Base-by-base conservation (phyloP, 2,888 invertebrate genomes). In the Hoplodrina blanda region DNA sequence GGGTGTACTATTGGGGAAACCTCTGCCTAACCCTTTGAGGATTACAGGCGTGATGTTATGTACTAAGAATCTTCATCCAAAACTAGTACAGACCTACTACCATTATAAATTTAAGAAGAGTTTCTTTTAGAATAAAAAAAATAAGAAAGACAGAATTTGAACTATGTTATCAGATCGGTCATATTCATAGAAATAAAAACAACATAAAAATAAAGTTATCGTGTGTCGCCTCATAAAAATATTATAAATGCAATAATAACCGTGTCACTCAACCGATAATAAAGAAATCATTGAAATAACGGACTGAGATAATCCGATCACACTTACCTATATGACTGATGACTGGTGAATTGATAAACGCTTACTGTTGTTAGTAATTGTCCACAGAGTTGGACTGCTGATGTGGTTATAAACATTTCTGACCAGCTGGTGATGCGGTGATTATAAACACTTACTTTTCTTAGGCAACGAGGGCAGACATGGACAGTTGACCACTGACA, bases 401-500 rank as follows among this genome's bases (percentile, higher is more conserved):
- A 46, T 46, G 15, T 41, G 13, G 41, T 41, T 41, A 11, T 13
- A 11, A 41, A 46, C 5, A 46, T 46, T 37, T 50, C 25, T 8
- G 41, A 41, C 17, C 25, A 0, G n/a, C n/a, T 54, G 54, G 54
- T 54, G 54, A 30, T 53, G 7, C 41, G 10, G 17, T 54, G 25
- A 50, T 70, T 49, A 37, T 20, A 13, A 25, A 17, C 0, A 59
- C 97, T 97, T 90, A 98, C 98, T 97, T 94, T 97, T 97, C 88
- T 97, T 97, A 59, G 98, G 98, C 94, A 99, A 96, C 90, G 97
- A 98, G 94, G 98, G 98, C 90, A 99, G 97, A 91, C 98, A 98
- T 82, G 99, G 97, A 94, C 98, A 97, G 96, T 99, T 99, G 96
- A 99, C 99, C 46, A 99, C 98, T 33, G 99, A 99, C 88, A 99